Evolutionary conservation across 2,888 invertebrate genomes (phyloP).

Genomic region (Dastarcus helophoroides): DNA sequence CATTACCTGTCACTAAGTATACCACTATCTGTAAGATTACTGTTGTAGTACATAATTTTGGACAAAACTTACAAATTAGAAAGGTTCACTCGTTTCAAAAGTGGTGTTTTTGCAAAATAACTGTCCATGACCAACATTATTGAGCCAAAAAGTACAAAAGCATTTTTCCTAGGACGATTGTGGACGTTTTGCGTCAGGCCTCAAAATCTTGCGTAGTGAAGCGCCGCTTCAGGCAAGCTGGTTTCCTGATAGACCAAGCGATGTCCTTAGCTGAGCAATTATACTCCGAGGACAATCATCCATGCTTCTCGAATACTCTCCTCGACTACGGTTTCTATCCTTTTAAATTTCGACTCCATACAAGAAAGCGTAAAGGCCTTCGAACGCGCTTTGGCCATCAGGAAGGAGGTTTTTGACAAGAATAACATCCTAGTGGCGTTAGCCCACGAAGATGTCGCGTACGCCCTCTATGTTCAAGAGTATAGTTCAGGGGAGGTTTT

Average conservation of each 20-base stretch:
- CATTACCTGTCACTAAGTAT: too few species aligned
- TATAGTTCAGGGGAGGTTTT: constrained; percentile 84
- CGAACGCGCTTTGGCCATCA: constrained; percentile 60
- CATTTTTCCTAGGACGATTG: constrained; percentile 43
- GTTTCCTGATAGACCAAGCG: constrained; percentile 72
- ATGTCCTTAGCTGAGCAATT: constrained; percentile 55
- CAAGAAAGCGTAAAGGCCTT: constrained; percentile 76
- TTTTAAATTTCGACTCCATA: constrained; percentile 79
- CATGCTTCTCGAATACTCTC: constrained; percentile 72
- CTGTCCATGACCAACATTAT: too few species aligned
- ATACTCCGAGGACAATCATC: constrained; percentile 54
- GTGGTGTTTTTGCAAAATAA: too few species aligned
- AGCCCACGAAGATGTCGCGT: constrained; percentile 85
- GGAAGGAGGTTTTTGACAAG: constrained; percentile 68
- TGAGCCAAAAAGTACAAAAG: too few species aligned
- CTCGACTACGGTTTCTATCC: constrained; percentile 84
- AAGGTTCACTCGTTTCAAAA: too few species aligned
- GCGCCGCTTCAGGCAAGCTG: constrained; percentile 71
- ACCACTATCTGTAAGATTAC: too few species aligned
- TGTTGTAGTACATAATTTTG: too few species aligned
- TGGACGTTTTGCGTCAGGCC: constrained; percentile 77
- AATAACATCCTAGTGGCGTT: constrained; percentile 80
- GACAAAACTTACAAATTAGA: too few species aligned
- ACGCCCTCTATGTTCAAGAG: constrained; percentile 85
- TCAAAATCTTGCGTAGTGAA: constrained; percentile 86